Base-by-base conservation (phyloP, 1,140 invertebrate genomes). In the Adoxophyes honmai region DNA sequence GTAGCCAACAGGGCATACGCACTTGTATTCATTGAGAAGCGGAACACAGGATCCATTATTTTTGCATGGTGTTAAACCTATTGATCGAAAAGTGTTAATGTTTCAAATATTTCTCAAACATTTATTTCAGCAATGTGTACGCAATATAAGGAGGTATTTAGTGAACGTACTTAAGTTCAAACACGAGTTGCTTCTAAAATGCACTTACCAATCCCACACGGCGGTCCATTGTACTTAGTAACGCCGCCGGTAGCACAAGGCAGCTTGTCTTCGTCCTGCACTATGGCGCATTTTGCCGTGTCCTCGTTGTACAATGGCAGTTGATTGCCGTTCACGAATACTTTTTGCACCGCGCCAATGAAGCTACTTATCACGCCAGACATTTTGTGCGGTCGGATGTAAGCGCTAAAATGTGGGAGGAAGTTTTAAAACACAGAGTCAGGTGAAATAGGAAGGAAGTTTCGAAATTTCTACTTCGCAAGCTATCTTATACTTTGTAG, bases 341-440 rank as follows among this genome's bases (percentile, higher is more conserved):
- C 90, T 82, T 94, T 92, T 89, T 98, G 96, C 62, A 98, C 91
- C 3, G 95, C 95, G 52, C 97, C 96, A 73, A 92, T 91, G 62
- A 97, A 94, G 69, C 95, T 94, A 67, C 91, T 92, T 59, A 91
- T 91, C 48, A 94, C 92, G n/a, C 93, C 93, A 6, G 94, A 92
- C 53, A 96, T 91, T 57, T 92, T 90, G 79, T 95, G 94, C 14
- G 95, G 89, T 70, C 94, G 92, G 60, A 92, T 90, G 88, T 92
- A 93, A 39, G 92, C 92, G 56, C 94, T 94, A 69, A 44, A 85
- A 84, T 59, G 34, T 7, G 13, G 7, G 2, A 28, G 6, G 21
- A 6, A 28, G 2, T 3, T 28, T 28, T 28, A 28, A 28, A 28
- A 28, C 21, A 28, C 2, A 3, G 21, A 28, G n/a, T 28, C 21